Evolutionary conservation across 2,113 vertebrate genomes (phyloP), one percentile per base, ranked within the genome.

Genomic region (Pachypanchax playfairii): DNA sequence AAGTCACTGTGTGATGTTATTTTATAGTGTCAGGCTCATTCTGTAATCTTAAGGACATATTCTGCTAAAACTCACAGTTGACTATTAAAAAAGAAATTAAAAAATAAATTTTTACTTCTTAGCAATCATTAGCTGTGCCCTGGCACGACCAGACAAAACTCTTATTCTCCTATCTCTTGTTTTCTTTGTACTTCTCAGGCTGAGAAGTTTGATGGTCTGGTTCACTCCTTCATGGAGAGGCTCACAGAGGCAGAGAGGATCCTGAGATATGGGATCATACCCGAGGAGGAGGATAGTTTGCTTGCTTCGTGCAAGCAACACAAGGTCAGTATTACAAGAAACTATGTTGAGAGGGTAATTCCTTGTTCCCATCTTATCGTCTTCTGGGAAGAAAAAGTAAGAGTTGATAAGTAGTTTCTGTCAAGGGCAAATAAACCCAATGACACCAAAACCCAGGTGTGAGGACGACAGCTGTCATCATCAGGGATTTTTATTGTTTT

Each of bases 201-300:
- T 0, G 93, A 93, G 70, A 93, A 91, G 85, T 96, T 96, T 36
- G 92, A 95, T 51, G 21, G 33, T 13, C 84, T 93, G 38, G 91
- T 94, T 41, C 93, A 90, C 29, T 65, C 90, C 0, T 95, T 96
- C 82, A 92, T 96, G 91, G 91, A 91, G 15, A 86, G 57, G 29
- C 91, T 96, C 17, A 70, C 83, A 0, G 92, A 93, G 55, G 85
- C 89, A 0, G 94, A 96, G 90, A 91, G 91, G 42, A 77, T 85
- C 0, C 80, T 95, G 46, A 92, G 92, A 79, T 93, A 86, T 0
- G 90, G 93, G 0, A 47, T 77, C 2, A 85, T 93, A 43, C 94
- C 93, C 0, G 93, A 94, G 55, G 91, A 94, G 13, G 93, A 93
- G 77, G 65, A 56, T 0, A 83, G 80, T 0, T 63, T 95, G 80